Evolutionary conservation across 23 tunicate genomes (phyloP).

Genomic region (Botrylloides violaceus): DNA sequence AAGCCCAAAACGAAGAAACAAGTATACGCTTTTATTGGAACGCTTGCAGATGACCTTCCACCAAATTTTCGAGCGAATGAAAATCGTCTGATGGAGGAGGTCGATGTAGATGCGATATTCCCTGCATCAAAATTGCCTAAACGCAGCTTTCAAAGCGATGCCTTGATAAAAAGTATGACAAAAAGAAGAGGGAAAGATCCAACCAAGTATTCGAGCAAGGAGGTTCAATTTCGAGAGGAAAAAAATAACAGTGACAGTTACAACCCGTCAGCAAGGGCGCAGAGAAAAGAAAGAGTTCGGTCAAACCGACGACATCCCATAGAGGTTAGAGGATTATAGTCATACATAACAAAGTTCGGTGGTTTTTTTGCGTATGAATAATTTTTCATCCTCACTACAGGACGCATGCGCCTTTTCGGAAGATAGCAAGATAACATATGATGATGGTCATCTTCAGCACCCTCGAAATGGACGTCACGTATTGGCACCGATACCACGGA

Average conservation of each 20-base stretch:
- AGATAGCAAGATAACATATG: too few relatives aligned
- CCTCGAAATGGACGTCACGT: neutral
- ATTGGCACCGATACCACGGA: neutral
- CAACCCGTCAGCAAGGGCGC: neutral
- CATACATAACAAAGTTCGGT: too few relatives aligned
- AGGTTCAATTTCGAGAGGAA: neutral
- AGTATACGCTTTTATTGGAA: neutral
- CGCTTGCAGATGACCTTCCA: neutral
- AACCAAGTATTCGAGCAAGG: neutral
- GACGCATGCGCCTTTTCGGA: too few relatives aligned
- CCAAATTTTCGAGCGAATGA: neutral
- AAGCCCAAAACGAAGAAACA: neutral
- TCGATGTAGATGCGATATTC: slow-evolving; percentile 4
- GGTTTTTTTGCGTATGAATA: too few relatives aligned
- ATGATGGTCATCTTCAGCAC: neutral
- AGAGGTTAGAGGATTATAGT: too few relatives aligned
- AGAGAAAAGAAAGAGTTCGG: too few relatives aligned
- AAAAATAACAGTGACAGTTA: neutral
- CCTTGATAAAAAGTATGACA: neutral
- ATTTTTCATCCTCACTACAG: too few relatives aligned
- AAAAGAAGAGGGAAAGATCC: neutral
- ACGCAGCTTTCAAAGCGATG: slow-evolving; percentile 4
- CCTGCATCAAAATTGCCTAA: slow-evolving; percentile 4
- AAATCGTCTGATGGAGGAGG: neutral
- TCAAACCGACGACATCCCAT: too few relatives aligned